Conservation (phyloP, 2,113 vertebrate species). For the Hemicordylus capensis region DNA sequence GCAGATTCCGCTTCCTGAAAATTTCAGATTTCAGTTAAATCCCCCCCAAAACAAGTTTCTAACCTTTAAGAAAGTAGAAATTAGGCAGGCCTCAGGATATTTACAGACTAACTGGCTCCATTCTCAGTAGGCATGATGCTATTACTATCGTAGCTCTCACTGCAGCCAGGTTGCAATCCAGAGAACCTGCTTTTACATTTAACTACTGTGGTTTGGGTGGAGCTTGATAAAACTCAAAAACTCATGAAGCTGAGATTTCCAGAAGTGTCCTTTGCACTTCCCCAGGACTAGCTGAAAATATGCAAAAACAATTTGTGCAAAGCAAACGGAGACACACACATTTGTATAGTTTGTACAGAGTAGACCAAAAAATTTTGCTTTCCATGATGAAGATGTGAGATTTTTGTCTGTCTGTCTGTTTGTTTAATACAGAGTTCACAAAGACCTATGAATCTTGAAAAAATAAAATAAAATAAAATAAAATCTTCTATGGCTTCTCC, state of each 20-base stretch:
- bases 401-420: too few relatives aligned
- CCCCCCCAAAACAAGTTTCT: neutral
- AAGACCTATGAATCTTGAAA: neutral
- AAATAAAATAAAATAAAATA: neutral
- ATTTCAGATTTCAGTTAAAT: neutral
- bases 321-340: neutral
- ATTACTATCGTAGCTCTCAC: too few relatives aligned
- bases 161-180: too few relatives aligned
- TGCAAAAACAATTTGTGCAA: neutral
- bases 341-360: neutral
- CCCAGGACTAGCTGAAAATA: neutral
- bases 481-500: neutral
- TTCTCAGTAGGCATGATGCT: too few relatives aligned
- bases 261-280: neutral
- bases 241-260: neutral
- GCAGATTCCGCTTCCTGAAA: neutral
- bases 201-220: neutral
- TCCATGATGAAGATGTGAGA: neutral
- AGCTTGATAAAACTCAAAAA: neutral
- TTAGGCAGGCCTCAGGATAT: too few relatives aligned
- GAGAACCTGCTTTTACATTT: too few relatives aligned
- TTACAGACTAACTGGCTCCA: too few relatives aligned
- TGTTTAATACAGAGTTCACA: neutral
- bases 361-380: neutral
- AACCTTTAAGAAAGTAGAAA: neutral